phyloP scores from a whole-genome alignment of 2,888 invertebrate genomes.

The Eupithecia subfuscata region DNA sequence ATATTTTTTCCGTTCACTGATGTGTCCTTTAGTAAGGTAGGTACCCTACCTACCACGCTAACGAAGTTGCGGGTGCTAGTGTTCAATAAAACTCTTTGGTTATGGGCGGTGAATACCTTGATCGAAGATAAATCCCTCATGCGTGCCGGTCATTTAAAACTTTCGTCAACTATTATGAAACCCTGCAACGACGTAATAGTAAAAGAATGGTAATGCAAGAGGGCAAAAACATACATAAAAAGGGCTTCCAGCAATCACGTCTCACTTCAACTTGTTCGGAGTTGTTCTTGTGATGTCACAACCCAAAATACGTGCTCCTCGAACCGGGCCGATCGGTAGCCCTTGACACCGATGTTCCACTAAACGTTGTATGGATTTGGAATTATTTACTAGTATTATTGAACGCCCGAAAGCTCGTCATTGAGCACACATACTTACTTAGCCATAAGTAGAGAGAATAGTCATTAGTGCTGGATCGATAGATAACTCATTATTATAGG shows the following conservation, averaged over 20 bases:
- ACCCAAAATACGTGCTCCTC: conserved; percentile 14
- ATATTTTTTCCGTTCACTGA: too few relatives aligned
- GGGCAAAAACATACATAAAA: conserved; percentile 9
- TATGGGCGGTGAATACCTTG: not conserved
- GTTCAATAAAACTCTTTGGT: not conserved
- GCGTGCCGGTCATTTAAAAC: conserved; percentile 1
- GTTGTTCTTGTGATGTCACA: conserved; percentile 13
- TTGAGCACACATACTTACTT: not conserved
- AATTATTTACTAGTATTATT: not conserved
- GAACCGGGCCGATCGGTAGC: not conserved
- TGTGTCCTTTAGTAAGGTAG: too few relatives aligned
- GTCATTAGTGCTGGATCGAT: not conserved
- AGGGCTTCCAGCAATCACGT: conserved; percentile 10
- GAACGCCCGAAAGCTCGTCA: not conserved
- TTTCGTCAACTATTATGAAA: conserved; percentile 9
- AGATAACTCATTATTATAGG: not conserved
- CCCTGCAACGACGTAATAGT: conserved; percentile 6
- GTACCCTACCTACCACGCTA: too few relatives aligned
- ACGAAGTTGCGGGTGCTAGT: too few relatives aligned
- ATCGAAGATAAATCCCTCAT: not conserved
- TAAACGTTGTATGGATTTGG: conserved; percentile 1
- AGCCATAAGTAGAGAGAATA: not conserved
- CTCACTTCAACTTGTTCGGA: not conserved
- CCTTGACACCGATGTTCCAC: conserved; percentile 11
- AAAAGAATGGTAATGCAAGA: conserved; percentile 8